Evolutionary conservation across 2,113 vertebrate genomes (phyloP), one percentile per base, ranked within the genome.

Genomic region (Donacobius atricapilla): DNA sequence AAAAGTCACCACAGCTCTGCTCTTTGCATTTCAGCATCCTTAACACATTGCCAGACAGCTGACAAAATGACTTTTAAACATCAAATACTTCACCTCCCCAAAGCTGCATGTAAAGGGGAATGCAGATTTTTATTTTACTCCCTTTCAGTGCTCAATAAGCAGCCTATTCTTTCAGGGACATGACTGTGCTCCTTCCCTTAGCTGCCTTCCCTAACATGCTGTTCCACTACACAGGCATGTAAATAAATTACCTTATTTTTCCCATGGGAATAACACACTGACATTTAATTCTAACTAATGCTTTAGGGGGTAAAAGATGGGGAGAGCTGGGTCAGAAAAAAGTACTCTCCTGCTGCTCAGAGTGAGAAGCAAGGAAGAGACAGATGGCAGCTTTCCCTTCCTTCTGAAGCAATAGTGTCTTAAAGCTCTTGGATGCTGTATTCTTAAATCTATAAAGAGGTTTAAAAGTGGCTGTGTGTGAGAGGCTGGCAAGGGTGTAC

Each of bases 341-440:
- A 82, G 75, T 66, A n/a, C 88, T 85, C 87, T 92, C 79, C 16
- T 84, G 91, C 75, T 25, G 27, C 50, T 93, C 83, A 87, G 86
- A 80, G 66, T 65, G 61, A 92, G 77, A 75, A 89, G 63, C 72
- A 91, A 80, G 47, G 87, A 84, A 94, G 87, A 93, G 23, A 92
- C 91, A 95, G 95, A 96, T 90, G 87, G 94, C 80, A 93, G 86
- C 76, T 91, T 77, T 90, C 71, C n/a, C 75, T 94, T 91, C 90
- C 72, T 82, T 85, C 73, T 79, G 83, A 94, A 95, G 87, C 78
- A 83, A 61, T 25, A 75, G 75, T 69, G 64, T 93, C 85, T 96
- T 95, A 93, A 95, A 93, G 90, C 79, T 93, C 90, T 73, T 51
- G 83, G 79, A 95, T 83, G 51, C 58, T 81, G 56, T 47, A 30